These are phyloP conservation scores for Harpagus bidentatus DNA, from an alignment of 2,113 vertebrate species.

Conservation along the genomic window DNA sequence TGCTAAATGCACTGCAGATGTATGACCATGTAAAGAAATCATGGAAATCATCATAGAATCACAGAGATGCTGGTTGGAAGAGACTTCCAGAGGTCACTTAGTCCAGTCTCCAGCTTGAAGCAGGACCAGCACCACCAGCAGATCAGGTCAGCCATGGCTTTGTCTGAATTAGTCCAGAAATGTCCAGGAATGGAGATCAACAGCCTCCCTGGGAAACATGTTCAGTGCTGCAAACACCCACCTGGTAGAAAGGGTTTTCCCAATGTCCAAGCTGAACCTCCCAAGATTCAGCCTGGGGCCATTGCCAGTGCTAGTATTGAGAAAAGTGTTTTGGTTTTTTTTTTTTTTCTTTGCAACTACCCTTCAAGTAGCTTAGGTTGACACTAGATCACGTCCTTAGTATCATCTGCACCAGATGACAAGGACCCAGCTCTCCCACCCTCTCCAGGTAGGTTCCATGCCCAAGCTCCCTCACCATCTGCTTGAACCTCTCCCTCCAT, in stretches of 20 bases:
- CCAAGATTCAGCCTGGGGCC: background rate
- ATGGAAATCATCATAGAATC: rapidly evolving
- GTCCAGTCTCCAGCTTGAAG: background rate
- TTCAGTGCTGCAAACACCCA: background rate
- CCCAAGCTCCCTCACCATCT: background rate
- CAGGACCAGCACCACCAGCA: background rate
- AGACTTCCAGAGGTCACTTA: background rate
- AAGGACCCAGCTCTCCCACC: rapidly evolving
- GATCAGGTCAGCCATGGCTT: background rate
- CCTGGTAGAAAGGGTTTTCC: background rate
- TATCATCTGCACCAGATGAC: background rate
- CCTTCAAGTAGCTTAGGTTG: background rate
- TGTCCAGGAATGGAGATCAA: background rate
- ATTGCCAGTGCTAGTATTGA: background rate
- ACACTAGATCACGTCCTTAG: background rate
- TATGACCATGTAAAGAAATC: rapidly evolving
- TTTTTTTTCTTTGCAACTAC: background rate
- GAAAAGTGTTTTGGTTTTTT: background rate
- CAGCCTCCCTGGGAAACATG: background rate
- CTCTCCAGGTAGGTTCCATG: background rate
- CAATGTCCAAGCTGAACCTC: background rate
- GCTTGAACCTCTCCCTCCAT: background rate
- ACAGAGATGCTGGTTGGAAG: background rate
- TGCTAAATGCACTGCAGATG: background rate
- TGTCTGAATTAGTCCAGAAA: background rate